Evolutionary conservation across 2,888 invertebrate species (phyloP), one percentile per base, ranked within the genome.

Genomic region (Ormyrus labotus): DNA sequence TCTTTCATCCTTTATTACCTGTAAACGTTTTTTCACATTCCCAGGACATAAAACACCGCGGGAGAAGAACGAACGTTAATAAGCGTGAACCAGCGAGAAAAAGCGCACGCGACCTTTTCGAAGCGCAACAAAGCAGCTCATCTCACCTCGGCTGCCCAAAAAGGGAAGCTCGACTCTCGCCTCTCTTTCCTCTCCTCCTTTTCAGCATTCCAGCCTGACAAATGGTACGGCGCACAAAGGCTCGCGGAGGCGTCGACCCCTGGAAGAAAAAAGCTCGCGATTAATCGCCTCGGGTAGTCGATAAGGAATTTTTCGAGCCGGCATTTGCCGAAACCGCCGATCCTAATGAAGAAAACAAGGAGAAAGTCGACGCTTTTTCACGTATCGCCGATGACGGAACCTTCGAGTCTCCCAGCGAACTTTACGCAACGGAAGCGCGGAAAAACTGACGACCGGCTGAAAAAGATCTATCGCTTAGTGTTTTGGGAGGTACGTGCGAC

Each of bases 401-500:
- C 50, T 63, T 67, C 55, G 6, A 61, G 58, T 8, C 48, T 61
- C 74, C 8, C 58, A 63, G 48, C 55, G 9, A 19, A 69, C 63
- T 73, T 78, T 78, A 51, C 78, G 78, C 73, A 78, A 78, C 73
- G 57, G 48, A 67, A 73, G 68, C 50, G 61, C 13, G n/a, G 34
- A 71, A 71, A 71, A 61, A 71, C 51, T 11, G 45, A 51, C 51
- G 61, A 53, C 11, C 11, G 45, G 51, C 53, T 47, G 10, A 10
- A 68, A 53, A 60, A 13, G 68, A 67, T 68, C 60, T 45, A 68
- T 34, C 34, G 34, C 0, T 34, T 34, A 13, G 45, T 13, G 34
- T 75, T 45, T 47, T 8, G 11, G 34, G 13, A 34, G 34, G 53
- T 11, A 48, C 13, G 48, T 51, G 34, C 13, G 47, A 47, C 19